Base-by-base conservation (phyloP, 2,888 invertebrate species). In the Synanthedon andrenaeformis region DNA sequence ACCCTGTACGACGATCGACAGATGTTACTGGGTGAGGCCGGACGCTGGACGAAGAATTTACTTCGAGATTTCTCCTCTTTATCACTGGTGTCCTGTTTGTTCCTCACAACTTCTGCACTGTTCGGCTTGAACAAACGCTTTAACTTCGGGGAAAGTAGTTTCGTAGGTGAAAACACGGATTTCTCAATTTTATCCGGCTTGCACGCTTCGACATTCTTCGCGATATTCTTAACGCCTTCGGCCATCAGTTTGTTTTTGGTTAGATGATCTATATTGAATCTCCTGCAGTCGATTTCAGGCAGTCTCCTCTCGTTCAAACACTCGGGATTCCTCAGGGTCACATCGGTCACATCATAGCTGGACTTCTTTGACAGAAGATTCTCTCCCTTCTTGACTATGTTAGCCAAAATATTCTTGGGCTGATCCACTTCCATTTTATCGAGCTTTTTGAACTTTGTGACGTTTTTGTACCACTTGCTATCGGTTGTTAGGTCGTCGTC, bases 41-140 rank as follows among this genome's bases (percentile, higher is more conserved):
- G 86, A 1, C 72, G 58, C 48, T 83, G 83, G 0, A 87, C 71
- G 54, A 87, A 87, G 67, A 87, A 87, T 51, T 85, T 83, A 57
- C 86, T 87, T 54, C 72, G 71, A 3, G 82, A 80, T 42, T 81
- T 82, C 13, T 82, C 77, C 8, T 72, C 74, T 23, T 71, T 74
- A 28, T 51, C 54, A 1, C 77, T 74, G 0, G 53, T 49, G 0
- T 76, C 75, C 4, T 59, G 56, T 55, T 76, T 76, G 19, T 63
- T 70, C 28, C 74, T 62, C 0, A 66, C 65, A 0, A 70, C 73
- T 58, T 85, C 84, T 0, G 67, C 41, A 0, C 74, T 67, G 53
- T 78, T 77, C 4, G 81, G 77, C 57, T 78, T 82, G 64, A 87
- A 87, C 10, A 87, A 54, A 14, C 88, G 67, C 12, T 80, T 84